Evolutionary conservation across 2,888 invertebrate genomes (phyloP).

Genomic region (Acholoe squamosa): DNA sequence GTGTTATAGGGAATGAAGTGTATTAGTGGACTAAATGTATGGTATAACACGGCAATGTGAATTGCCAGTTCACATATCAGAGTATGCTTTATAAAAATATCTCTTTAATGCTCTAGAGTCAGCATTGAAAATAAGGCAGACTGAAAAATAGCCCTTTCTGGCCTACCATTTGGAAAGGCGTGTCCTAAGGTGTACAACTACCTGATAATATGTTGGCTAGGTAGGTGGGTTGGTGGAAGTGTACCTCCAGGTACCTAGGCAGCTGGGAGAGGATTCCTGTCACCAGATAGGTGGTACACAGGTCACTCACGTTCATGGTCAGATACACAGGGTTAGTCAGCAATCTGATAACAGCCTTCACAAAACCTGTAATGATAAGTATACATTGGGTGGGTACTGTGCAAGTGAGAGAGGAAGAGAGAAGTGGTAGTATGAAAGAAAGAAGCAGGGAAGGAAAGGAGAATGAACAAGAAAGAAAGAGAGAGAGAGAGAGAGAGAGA

Average conservation of each 20-base stretch:
- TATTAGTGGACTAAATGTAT: no score
- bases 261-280: constrained; percentile 25
- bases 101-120: no score
- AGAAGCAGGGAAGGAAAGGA: neutral
- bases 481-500: neutral
- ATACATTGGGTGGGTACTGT: no score
- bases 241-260: constrained; percentile 44
- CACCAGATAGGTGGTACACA: constrained; percentile 40
- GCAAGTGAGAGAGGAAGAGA: neutral
- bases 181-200: no score
- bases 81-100: no score
- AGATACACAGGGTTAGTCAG: constrained; percentile 13
- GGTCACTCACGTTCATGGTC: constrained; percentile 44
- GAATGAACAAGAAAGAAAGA: neutral
- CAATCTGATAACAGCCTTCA: neutral
- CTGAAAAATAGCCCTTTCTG: no score
- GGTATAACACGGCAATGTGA: no score
- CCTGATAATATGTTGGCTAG: constrained; percentile 24
- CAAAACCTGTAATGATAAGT: neutral
- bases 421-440: neutral
- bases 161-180: no score
- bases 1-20: no score
- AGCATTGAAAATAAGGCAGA: no score
- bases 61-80: no score
- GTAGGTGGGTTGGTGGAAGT: constrained; percentile 37